phyloP scores from a whole-genome alignment of 2,797 vertebrate species.

The Gallirallus australis region DNA sequence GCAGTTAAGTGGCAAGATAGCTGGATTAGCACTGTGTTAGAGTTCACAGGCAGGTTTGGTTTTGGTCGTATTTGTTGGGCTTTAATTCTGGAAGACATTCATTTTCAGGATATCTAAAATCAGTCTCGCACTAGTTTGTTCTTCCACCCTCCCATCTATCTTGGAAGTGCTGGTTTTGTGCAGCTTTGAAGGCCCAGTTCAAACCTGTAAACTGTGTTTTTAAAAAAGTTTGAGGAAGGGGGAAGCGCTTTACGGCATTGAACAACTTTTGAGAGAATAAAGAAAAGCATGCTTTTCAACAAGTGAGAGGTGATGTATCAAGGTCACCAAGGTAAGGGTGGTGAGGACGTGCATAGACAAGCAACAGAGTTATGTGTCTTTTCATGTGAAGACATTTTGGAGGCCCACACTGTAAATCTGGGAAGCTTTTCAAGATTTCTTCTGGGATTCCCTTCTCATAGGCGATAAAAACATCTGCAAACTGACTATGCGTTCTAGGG shows the following conservation, averaged over 20 bases:
- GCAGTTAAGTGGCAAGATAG: background rate
- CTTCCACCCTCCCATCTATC: background rate
- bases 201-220: background rate
- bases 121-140: background rate
- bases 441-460: background rate
- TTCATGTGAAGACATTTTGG: background rate
- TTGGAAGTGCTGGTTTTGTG: background rate
- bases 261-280: background rate
- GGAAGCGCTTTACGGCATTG: background rate
- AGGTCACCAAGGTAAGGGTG: background rate
- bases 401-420: background rate
- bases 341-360: background rate
- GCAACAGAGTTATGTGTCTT: background rate
- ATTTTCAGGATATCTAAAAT: background rate
- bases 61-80: background rate
- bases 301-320: background rate
- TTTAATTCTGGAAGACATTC: background rate
- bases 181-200: background rate
- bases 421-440: background rate
- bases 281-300: background rate
- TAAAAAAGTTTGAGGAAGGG: background rate
- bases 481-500: background rate
- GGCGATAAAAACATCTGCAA: background rate
- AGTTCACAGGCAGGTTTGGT: background rate
- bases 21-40: background rate